Evolutionary conservation across 2,113 vertebrate species (phyloP), one percentile per base, ranked within the genome.

Genomic region (Irena cyanogastra): DNA sequence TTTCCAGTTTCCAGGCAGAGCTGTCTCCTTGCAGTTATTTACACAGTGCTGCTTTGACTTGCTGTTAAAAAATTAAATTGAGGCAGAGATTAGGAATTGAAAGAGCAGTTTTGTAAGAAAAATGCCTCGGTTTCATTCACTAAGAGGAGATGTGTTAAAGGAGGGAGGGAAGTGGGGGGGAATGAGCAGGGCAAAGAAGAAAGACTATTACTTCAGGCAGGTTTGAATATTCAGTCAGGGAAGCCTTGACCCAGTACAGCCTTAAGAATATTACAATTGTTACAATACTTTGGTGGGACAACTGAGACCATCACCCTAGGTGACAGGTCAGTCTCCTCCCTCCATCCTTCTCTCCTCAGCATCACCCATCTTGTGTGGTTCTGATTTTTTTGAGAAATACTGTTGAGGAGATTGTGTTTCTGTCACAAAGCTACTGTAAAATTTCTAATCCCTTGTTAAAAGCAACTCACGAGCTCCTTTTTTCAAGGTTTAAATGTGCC

Each of bases 21-120:
- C 85, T 93, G 92, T 93, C 88, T 90, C 75, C 64, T 31, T 91
- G 69, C 77, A 92, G 77, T 95, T 95, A 93, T 94, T 96, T 91
- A 96, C 90, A 94, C 88, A 80, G 88, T 31, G 87, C 83, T 75
- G 84, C 94, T 94, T 88, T 94, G 94, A 96, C 41, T 89, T 90
- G 56, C 82, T 83, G 68, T 49, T 89, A 61, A 92, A 85, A 90
- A 80, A 61, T 93, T 83, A 44, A 28, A 60, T 85, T 17, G 72
- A 87, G 87, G 87, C 45, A 92, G 92, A 84, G 81, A 95, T 93
- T 79, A 89, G 89, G 83, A 80, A 95, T 92, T 95, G 76, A 96
- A 83, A 93, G 93, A 84, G 74, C 26, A 6, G 83, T 90, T 96
- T 89, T 91, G 82, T 87, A 65, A 87, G 83, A 56, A 84, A 90